phyloP scores from a whole-genome alignment of 2,888 invertebrate genomes.

The Nycteola revayana region DNA sequence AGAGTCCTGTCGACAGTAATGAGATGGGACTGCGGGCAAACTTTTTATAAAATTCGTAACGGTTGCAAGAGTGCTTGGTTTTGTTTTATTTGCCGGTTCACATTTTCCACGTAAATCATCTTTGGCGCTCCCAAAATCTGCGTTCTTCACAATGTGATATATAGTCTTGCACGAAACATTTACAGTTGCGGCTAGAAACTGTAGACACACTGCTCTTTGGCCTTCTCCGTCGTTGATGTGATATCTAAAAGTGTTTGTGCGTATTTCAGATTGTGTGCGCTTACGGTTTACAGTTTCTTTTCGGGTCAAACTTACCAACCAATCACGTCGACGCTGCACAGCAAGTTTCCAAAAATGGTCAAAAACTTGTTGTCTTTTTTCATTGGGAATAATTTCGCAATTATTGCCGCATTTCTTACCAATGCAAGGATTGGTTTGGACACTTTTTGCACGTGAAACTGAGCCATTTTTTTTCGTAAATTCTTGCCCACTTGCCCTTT shows the following conservation, averaged over 20 bases:
- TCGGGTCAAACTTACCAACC: slow-evolving; percentile 5
- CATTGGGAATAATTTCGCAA: slow-evolving; percentile 1
- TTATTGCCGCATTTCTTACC: slow-evolving; percentile 3
- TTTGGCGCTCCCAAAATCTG: slow-evolving; percentile 7
- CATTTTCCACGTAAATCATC: slow-evolving; percentile 5
- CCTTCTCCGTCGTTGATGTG: slow-evolving; percentile 16
- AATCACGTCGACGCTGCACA: slow-evolving; percentile 8
- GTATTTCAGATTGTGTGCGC: slow-evolving; percentile 1
- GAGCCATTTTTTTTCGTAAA: slow-evolving; percentile 5
- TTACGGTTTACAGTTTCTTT: slow-evolving; percentile 5
- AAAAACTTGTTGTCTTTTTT: slow-evolving; percentile 7
- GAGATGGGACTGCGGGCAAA: slow-evolving; percentile 13
- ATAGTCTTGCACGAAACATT: slow-evolving; percentile 3
- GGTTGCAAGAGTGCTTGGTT: slow-evolving; percentile 3
- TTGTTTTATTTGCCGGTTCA: slow-evolving; percentile 12
- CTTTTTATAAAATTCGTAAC: slow-evolving; percentile 10
- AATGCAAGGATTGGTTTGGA: slow-evolving; percentile 12
- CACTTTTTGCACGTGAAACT: slow-evolving; percentile 1
- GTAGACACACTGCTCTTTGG: slow-evolving; percentile 7
- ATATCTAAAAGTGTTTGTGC: slow-evolving; percentile 7
- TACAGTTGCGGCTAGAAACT: slow-evolving; percentile 7
- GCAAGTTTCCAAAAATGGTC: slow-evolving; percentile 10
- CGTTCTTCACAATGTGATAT: slow-evolving; percentile 5
- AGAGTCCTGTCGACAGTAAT: slow-evolving; percentile 14
- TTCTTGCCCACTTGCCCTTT: slow-evolving; percentile 1